phyloP scores from a whole-genome alignment of 64 coral and sea anemone genomes.

The Pocillopora verrucosa region DNA sequence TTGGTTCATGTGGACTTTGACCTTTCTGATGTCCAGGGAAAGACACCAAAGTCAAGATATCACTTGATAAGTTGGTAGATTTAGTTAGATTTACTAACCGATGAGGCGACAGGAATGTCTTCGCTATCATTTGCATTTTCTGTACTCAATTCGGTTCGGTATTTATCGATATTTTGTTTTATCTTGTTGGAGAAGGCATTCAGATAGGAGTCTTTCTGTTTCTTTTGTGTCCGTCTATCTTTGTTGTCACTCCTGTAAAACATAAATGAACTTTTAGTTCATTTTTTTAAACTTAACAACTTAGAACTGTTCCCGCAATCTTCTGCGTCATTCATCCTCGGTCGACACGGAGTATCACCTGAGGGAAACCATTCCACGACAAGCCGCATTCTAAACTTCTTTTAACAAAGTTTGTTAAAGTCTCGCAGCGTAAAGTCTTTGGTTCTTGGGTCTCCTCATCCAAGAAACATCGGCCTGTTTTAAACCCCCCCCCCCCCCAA shows the following conservation, averaged over 20 bases:
- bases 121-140: constrained; percentile 3
- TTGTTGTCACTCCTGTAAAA: constrained; percentile 23
- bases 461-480: too few species aligned
- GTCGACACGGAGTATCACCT: too few species aligned
- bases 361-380: too few species aligned
- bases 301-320: background rate
- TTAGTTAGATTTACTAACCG: background rate
- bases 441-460: too few species aligned
- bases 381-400: too few species aligned
- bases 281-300: background rate
- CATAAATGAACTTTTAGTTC: background rate
- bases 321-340: background rate
- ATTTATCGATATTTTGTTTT: constrained; percentile 47
- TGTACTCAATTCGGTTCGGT: constrained; percentile 12
- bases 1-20: too few species aligned
- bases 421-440: too few species aligned
- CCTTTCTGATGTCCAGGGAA: too few species aligned
- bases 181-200: constrained; percentile 38
- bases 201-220: constrained; percentile 22
- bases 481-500: too few species aligned
- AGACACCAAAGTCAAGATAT: background rate
- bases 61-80: background rate
- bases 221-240: constrained; percentile 20
- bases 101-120: background rate
- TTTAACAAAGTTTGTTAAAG: too few species aligned